Evolutionary conservation across 2,888 invertebrate genomes (phyloP).

Genomic region (Nowickia ferox): DNA sequence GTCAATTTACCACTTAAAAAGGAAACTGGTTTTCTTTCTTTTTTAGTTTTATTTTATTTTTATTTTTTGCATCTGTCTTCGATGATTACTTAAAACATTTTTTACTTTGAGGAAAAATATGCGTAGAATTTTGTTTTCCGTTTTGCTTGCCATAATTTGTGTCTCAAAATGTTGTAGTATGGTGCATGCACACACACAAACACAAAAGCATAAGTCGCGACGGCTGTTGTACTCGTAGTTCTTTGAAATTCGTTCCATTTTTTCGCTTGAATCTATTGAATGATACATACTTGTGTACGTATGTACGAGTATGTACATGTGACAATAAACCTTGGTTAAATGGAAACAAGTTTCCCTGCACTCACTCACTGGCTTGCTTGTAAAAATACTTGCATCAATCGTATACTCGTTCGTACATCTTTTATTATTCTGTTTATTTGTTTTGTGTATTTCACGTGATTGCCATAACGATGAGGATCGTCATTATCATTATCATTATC

Average conservation of each 20-base stretch:
- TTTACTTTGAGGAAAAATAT: conserved; percentile 57
- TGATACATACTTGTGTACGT: no score
- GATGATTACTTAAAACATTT: conserved; percentile 17
- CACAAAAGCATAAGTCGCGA: not conserved
- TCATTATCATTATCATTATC: conserved; percentile 19
- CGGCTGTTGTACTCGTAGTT: conserved; percentile 47
- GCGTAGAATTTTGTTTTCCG: conserved; percentile 68
- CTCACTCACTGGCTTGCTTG: not conserved
- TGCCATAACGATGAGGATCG: conserved; percentile 46
- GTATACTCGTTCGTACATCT: not conserved
- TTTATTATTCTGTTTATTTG: conserved; percentile 32
- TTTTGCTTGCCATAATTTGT: conserved; percentile 54
- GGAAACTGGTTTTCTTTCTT: conserved; percentile 63
- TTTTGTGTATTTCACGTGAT: conserved; percentile 52
- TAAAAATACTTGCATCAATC: not conserved
- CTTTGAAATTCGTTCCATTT: conserved; percentile 66
- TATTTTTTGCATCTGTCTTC: conserved; percentile 2
- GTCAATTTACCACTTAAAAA: conserved; percentile 70
- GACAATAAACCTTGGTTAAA: conserved; percentile 65
- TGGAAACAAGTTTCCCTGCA: conserved; percentile 67
- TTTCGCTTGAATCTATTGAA: conserved; percentile 64
- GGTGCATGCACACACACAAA: not conserved
- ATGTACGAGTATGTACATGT: no score
- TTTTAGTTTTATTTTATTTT: not conserved
- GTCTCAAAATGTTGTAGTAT: conserved; percentile 23